A percentile compares a stretch with the other conserved stretches of the same genome.
phyloP scores from a whole-genome alignment of 1,140 invertebrate species.

The Prorops nasuta region DNA sequence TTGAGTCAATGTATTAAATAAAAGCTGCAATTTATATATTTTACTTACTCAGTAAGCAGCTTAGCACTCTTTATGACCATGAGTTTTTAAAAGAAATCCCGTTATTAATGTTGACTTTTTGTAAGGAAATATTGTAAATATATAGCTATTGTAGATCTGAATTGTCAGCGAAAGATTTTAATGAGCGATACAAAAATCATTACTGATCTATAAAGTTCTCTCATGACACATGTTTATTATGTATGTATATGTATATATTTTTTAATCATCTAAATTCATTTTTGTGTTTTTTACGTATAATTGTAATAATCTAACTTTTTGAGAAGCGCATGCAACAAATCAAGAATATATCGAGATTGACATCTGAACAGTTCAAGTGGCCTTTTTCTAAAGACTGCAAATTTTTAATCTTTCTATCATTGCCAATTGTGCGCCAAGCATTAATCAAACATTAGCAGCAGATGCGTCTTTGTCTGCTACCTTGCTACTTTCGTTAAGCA shows the following conservation, averaged over 20 bases:
- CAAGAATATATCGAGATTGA: background rate
- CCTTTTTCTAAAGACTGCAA: slow-evolving; percentile 52
- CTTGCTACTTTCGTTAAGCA: background rate
- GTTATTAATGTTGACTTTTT: slow-evolving; percentile 35
- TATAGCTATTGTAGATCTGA: background rate
- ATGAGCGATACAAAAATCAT: background rate
- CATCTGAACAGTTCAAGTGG: slow-evolving; percentile 35
- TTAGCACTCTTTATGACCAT: slow-evolving; percentile 10
- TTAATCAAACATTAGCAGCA: slow-evolving; percentile 5
- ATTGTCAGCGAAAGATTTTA: background rate
- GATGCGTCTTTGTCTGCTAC: background rate
- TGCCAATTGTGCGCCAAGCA: slow-evolving; percentile 29
- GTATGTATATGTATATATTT: background rate
- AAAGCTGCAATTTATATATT: slow-evolving; percentile 12
- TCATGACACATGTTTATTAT: background rate
- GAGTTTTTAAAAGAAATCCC: slow-evolving; percentile 27
- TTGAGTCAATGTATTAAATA: slow-evolving; percentile 23
- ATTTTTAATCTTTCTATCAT: slow-evolving; percentile 42
- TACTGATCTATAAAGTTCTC: background rate
- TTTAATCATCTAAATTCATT: background rate
- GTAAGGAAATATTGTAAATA: slow-evolving; percentile 35
- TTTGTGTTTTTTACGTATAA: background rate
- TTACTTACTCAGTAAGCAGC: slow-evolving; percentile 4
- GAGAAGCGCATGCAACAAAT: background rate
- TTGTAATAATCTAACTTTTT: background rate